A percentile compares a stretch with the other conserved stretches of the same genome.
Conservation (phyloP, 1,140 invertebrate species). For the Neodiprion lecontei region DNA sequence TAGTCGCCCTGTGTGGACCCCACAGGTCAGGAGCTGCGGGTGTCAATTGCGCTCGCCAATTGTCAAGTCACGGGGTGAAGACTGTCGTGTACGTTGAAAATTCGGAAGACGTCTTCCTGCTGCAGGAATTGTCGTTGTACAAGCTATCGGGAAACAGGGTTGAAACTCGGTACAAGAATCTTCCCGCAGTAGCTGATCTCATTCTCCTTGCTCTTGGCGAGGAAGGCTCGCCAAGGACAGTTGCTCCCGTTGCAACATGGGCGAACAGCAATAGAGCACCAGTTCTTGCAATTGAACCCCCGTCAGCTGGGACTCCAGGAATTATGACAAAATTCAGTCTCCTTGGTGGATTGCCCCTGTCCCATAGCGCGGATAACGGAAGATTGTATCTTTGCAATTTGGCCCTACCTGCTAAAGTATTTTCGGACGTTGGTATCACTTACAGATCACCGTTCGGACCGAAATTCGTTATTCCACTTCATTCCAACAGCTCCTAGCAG, state of each 20-base stretch:
- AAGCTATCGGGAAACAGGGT: conserved; percentile 68
- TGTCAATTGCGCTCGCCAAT: conserved; percentile 78
- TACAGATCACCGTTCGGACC: conserved; percentile 90
- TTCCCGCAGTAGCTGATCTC: conserved; percentile 71
- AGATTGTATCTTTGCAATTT: conserved; percentile 89
- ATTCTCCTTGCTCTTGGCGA: conserved; percentile 73
- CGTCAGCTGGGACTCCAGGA: conserved; percentile 70
- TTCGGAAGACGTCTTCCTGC: conserved; percentile 54
- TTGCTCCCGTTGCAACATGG: conserved; percentile 69
- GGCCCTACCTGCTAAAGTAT: conserved; percentile 80
- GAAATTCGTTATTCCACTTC: conserved; percentile 85
- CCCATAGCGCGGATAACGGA: conserved; percentile 73
- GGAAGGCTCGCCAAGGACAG: conserved; percentile 48
- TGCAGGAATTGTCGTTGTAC: conserved; percentile 71
- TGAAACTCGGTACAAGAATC: conserved; percentile 61
- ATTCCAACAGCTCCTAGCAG: conserved; percentile 67
- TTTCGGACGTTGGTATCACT: conserved; percentile 76
- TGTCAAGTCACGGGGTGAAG: conserved; percentile 82
- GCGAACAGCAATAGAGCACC: conserved; percentile 76
- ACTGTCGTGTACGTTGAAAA: conserved; percentile 73
- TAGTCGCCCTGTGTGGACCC: conserved; percentile 77
- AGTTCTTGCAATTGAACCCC: conserved; percentile 82
- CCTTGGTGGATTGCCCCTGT: conserved; percentile 76
- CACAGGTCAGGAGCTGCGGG: conserved; percentile 76
- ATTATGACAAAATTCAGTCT: conserved; percentile 79